Percentiles rank a stretch among this genome's conserved stretches.
Evolutionary conservation across 2,888 invertebrate genomes (phyloP).

Genomic region (Miltochrista miniata): DNA sequence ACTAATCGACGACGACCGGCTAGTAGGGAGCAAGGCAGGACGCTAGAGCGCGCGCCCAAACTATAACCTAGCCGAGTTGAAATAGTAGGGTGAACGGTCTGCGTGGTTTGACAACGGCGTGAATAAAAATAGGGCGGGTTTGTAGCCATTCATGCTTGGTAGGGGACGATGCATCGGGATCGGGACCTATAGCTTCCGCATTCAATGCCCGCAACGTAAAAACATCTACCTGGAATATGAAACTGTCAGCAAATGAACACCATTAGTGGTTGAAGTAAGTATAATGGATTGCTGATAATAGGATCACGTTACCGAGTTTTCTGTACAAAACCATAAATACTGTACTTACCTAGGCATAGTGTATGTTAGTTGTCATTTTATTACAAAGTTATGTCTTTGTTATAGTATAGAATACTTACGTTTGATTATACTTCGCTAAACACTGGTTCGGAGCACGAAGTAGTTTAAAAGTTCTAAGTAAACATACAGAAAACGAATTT

Average conservation of each 20-base stretch:
- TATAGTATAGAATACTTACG: too few relatives aligned
- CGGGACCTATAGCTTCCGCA: slow-evolving; percentile 64
- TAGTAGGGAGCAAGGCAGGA: slow-evolving; percentile 56
- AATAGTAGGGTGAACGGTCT: slow-evolving; percentile 65
- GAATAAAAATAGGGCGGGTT: slow-evolving; percentile 59
- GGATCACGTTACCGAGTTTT: too few relatives aligned
- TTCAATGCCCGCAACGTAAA: slow-evolving; percentile 50
- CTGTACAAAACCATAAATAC: too few relatives aligned
- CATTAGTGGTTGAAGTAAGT: too few relatives aligned
- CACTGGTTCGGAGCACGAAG: too few relatives aligned
- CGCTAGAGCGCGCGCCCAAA: slow-evolving; percentile 69
- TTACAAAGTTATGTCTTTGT: too few relatives aligned
- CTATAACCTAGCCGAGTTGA: slow-evolving; percentile 75
- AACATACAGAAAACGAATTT: too few relatives aligned
- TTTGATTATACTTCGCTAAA: too few relatives aligned
- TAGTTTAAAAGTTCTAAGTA: too few relatives aligned
- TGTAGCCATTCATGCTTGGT: slow-evolving; percentile 67
- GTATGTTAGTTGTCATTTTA: too few relatives aligned
- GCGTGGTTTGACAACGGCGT: slow-evolving; percentile 48
- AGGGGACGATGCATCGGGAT: slow-evolving; percentile 55
- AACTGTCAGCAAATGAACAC: slow-evolving; percentile 14
- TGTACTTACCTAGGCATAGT: too few relatives aligned
- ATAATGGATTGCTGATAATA: too few relatives aligned
- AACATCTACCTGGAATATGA: slow-evolving; percentile 29
- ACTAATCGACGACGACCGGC: slow-evolving; percentile 53